Evolutionary conservation across 2,888 invertebrate genomes (phyloP), one percentile per base, ranked within the genome.

Genomic region (Fragum fragum): DNA sequence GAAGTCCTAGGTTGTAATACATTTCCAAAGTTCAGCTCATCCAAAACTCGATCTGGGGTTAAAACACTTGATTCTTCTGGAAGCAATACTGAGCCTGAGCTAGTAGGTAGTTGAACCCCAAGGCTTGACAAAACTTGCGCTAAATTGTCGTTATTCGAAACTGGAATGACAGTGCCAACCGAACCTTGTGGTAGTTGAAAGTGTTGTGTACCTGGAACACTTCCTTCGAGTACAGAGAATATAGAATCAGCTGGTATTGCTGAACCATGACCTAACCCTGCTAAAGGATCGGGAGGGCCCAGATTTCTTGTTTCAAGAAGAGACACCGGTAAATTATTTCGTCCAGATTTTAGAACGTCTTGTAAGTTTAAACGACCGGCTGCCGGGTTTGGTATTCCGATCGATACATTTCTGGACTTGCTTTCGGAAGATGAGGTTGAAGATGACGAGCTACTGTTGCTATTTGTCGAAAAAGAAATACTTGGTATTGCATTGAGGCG

Each of bases 361-460:
- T 53, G 55, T 21, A 55, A 28, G 28, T 55, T 71, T 18, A 53
- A 21, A 0, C 55, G 29, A 1, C 32, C 36, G 18, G 71, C 16
- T 36, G 29, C 32, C 21, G 29, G 71, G 11, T 23, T 32, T 21
- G 55, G 55, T 1, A 32, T 21, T 16, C 32, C 71, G 7, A 71
- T 55, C 0, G 71, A 71, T 53, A 55, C 55, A 23, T 55, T 55
- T 16, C 36, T 39, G 7, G 53, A 55, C n/a, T 59, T 75, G 21
- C 69, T 69, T 21, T 55, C 23, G 28, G 83, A 83, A 7, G 76
- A 73, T 3, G 83, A 83, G 1, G 72, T 76, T 1, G 83, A 83
- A 18, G 79, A 79, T 1, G 83, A 79, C 1, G 83, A 83, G 47
- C 73, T 79, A 32, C 79, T 79, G 47, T 68, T 83, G 39, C 79